These are phyloP conservation scores for Rhagonycha fulva DNA, from an alignment of 2,888 invertebrate genomes.

Conservation along the genomic window DNA sequence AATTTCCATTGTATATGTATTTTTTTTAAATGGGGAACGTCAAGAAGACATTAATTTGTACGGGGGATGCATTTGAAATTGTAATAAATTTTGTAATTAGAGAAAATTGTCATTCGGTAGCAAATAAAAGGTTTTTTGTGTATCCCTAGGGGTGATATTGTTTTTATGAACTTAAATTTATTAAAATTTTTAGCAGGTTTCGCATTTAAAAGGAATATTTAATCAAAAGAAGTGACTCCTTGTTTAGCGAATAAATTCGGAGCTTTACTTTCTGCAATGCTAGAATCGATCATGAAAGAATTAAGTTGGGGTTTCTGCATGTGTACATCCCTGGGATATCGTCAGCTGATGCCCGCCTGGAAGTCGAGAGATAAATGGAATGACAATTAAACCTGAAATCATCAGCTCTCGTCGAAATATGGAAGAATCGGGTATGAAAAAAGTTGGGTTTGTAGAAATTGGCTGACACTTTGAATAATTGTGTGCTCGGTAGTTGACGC, in stretches of 20 bases:
- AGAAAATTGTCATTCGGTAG: background rate
- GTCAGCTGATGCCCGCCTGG: slow-evolving; percentile 29
- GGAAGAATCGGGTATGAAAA: slow-evolving; percentile 29
- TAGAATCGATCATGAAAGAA: slow-evolving; percentile 1
- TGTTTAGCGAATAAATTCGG: slow-evolving; percentile 5
- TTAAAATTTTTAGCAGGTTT: slow-evolving; percentile 1
- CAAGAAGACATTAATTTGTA: background rate
- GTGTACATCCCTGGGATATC: slow-evolving; percentile 29
- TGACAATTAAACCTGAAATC: slow-evolving; percentile 39
- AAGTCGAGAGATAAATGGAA: slow-evolving; percentile 37
- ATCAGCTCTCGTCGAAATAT: slow-evolving; percentile 25
- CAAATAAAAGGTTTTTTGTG: slow-evolving; percentile 25
- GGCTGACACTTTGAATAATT: slow-evolving; percentile 42
- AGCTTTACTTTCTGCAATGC: background rate
- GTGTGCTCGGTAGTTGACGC: slow-evolving; percentile 34
- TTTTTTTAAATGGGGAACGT: background rate
- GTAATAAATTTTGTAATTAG: background rate
- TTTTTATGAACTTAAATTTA: background rate
- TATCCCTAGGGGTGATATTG: slow-evolving; percentile 5
- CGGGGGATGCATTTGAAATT: background rate
- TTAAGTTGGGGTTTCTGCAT: slow-evolving; percentile 22
- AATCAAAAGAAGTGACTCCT: slow-evolving; percentile 19
- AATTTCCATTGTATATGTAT: too few relatives aligned
- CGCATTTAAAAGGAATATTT: slow-evolving; percentile 10
- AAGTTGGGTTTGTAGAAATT: slow-evolving; percentile 32